A percentile compares a stretch with the other conserved stretches of the same genome.
Conservation (phyloP, 2,113 vertebrate species). For the Mus musculus region GRCm39 chr5:65018001-65018500, state of each 20-base stretch:
- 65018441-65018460: background rate
- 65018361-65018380: background rate
- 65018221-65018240: background rate
- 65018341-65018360: fast-evolving
- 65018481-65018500: background rate
- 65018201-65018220: background rate
- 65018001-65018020: background rate
- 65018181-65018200: background rate
- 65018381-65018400: background rate
- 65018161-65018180: background rate
- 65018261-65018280: background rate
- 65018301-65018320: background rate
- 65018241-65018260: background rate
- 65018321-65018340: fast-evolving
- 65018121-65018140: background rate
- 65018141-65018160: background rate
- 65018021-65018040: background rate
- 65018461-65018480: background rate
- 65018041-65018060: background rate
- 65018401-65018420: background rate
- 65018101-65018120: background rate
- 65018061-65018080: background rate
- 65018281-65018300: background rate
- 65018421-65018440: background rate
- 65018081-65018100: background rate